Base-by-base conservation (phyloP, 2,888 invertebrate species). In the Orchesella flavescens region DNA sequence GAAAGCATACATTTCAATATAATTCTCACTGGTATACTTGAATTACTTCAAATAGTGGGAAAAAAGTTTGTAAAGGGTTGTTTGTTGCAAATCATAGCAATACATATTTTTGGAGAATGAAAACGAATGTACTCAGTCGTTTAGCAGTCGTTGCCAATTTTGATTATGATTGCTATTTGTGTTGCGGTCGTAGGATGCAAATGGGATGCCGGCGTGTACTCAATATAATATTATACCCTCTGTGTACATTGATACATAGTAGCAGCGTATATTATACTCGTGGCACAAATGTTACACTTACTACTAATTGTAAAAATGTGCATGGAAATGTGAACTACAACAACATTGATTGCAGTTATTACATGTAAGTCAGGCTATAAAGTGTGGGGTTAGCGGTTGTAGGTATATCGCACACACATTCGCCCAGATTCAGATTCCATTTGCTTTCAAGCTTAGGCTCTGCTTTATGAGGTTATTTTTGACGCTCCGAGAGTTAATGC, bases 161-260 rank as follows among this genome's bases (percentile, higher is more conserved):
- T 76, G 82, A 83, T 83, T 83, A 76, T 76, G 76, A 76, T 71
- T 75, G 81, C 75, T 75, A 81, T 81, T 81, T 81, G 81, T 81
- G 75, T 81, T 81, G 69, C 66, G 80, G 68, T 80, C 63, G 61
- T 66, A 63, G 78, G 43, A 66, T 66, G 63, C 71, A 77, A 77
- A 77, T 69, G 69, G 43, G 74, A 75, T 66, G 53, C 66, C 59
- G 59, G 9, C 73, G 44, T 61, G 34, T 4, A 7, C 34, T 34
- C 34, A 34, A 53, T 13, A 43, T 55, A 10, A 19, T 57, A n/a
- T 17, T 57, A 57, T 57, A 53, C 53, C 10, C 57, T 10, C 3
- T 49, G 49, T 49, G 10, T n/a, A 44, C 44, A 44, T 49, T 49
- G 12, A 15, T 49, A 49, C 34, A 34, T 34, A 34, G 34, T 34